Base-by-base conservation (phyloP, 2,113 vertebrate species). In the Hyperopisus bebe region DNA sequence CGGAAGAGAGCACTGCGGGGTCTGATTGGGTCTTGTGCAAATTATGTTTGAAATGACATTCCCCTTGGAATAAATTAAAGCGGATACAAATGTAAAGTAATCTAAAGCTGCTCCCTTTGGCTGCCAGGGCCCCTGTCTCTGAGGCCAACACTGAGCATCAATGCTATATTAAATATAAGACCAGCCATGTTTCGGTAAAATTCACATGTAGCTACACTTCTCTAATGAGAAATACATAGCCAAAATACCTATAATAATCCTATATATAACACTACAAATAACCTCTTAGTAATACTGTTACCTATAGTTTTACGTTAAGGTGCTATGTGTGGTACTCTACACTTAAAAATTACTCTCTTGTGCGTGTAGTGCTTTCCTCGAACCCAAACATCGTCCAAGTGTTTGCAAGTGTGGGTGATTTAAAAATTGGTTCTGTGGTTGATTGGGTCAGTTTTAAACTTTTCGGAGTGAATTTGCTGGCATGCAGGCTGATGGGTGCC, bases 21-120 rank as follows among this genome's bases (percentile, higher is more conserved):
- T 35, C 15, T 80, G 74, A 80, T 42, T 15, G 15, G 74, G 31
- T 35, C 31, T 39, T 80, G 74, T 80, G 74, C 35, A 80, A 80
- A 80, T 42, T 77, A 77, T 42, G 74, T 42, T 80, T 80, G 74
- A 80, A 42, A 80, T 80, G 74, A 80, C 74, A 80, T 80, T 80
- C 74, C 31, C 74, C 5, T 80, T 42, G 35, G 74, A 80, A 80
- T 80, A 17, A 80, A 80, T 80, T 80, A 80, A 80, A 80, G 35
- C 74, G 35, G 74, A 80, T 39, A 80, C 15, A 42, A 80, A 80
- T 80, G 74, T 80, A 80, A 42, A 5, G 11, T 80, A 80, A 80
- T 80, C 31, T 42, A 80, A 80, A 42, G 74, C 74, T 80, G 31
- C 74, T 42, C 74, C 13, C 17, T 17, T 19, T 80, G 74, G 35